phyloP scores from a whole-genome alignment of 2,113 vertebrate species.

The Dromiciops gliroides region DNA sequence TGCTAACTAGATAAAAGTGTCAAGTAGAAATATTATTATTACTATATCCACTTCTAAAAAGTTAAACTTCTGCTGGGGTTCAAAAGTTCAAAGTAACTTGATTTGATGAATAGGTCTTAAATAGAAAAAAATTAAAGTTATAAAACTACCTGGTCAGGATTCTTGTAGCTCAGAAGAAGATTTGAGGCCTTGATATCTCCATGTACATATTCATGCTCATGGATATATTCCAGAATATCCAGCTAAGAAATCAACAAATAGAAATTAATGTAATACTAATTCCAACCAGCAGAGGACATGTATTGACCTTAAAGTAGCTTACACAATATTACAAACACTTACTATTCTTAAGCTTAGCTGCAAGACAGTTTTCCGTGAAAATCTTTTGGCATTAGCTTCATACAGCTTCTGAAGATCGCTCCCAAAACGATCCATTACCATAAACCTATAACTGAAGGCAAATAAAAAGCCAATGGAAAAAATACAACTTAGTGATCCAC shows the following conservation, averaged over 20 bases:
- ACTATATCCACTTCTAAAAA: constrained; percentile 79
- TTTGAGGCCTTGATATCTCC: constrained; percentile 98
- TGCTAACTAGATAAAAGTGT: constrained; percentile 84
- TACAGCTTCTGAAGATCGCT: constrained; percentile 96
- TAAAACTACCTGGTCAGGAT: constrained; percentile 92
- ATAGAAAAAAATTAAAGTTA: constrained; percentile 60
- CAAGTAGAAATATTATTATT: constrained; percentile 83
- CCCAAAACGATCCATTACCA: constrained; percentile 97
- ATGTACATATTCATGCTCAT: constrained; percentile 97
- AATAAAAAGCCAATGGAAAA: constrained; percentile 40
- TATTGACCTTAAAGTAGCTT: constrained; percentile 39
- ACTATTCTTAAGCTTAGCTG: constrained; percentile 94
- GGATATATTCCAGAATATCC: constrained; percentile 94
- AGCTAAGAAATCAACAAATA: constrained; percentile 85
- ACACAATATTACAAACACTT: constrained; percentile 74
- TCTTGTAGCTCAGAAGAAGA: constrained; percentile 91
- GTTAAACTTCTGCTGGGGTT: constrained; percentile 80
- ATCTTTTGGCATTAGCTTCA: constrained; percentile 89
- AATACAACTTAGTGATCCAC: constrained; percentile 13
- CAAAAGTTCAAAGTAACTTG: constrained; percentile 77
- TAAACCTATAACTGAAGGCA: constrained; percentile 93
- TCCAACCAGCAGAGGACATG: constrained; percentile 82
- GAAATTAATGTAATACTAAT: constrained; percentile 76
- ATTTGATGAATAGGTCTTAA: constrained; percentile 74
- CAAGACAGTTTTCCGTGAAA: constrained; percentile 93